Conservation (phyloP, 2,797 vertebrate species). For the Notolepis coatsorum region DNA sequence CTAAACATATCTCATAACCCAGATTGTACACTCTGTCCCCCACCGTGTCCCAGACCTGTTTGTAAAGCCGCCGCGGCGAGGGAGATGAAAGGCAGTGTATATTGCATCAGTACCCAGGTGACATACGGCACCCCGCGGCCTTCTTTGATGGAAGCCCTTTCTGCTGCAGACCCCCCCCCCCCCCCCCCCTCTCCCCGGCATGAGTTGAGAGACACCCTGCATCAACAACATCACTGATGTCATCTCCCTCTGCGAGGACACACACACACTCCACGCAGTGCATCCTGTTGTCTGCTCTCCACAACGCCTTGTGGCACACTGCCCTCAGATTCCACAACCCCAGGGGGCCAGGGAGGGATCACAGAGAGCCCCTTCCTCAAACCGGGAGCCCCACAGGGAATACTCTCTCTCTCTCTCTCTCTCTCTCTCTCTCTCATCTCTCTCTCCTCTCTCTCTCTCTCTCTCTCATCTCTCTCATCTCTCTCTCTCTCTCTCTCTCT, state of each 20-base stretch:
- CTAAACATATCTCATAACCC: slow-evolving; percentile 63
- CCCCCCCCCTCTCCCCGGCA: slow-evolving; percentile 23
- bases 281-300: slow-evolving; percentile 50
- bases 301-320: slow-evolving; percentile 35
- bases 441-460: no score
- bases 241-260: slow-evolving; percentile 41
- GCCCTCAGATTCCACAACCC: slow-evolving; percentile 15
- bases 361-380: slow-evolving; percentile 12
- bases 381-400: slow-evolving; percentile 24
- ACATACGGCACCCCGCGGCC: slow-evolving; percentile 34
- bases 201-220: slow-evolving; percentile 14
- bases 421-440: no score
- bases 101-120: slow-evolving; percentile 26
- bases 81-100: slow-evolving; percentile 38
- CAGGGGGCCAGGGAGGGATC: slow-evolving; percentile 16
- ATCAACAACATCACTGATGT: slow-evolving; percentile 54
- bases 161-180: slow-evolving; percentile 36
- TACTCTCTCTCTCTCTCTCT: neutral
- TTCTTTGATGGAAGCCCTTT: slow-evolving; percentile 56
- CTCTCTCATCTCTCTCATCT: no score
- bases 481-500: no score
- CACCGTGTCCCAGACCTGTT: slow-evolving; percentile 23
- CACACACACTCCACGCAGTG: slow-evolving; percentile 11
- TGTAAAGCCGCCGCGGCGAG: slow-evolving; percentile 18
- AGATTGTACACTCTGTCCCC: slow-evolving; percentile 19